Conservation (phyloP, 2,888 invertebrate species). For the Xestia xanthographa region DNA sequence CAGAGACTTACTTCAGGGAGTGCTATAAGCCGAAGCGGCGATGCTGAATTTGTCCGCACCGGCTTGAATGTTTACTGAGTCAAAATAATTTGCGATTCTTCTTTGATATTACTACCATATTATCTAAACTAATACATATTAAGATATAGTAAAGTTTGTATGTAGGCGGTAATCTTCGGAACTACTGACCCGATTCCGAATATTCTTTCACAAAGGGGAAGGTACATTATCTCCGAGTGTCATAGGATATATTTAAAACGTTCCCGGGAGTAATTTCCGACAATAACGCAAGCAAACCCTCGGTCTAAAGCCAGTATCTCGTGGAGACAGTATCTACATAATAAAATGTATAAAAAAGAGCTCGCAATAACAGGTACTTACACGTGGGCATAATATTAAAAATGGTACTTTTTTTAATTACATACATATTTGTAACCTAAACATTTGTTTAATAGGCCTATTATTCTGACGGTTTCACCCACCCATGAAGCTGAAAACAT, state of each 20-base stretch:
- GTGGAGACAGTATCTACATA: too few species aligned
- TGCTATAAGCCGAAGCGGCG: neutral
- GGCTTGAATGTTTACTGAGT: neutral
- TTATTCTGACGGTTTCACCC: neutral
- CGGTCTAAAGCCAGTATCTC: neutral
- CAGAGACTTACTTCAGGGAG: neutral
- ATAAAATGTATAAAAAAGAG: neutral
- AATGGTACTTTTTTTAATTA: neutral
- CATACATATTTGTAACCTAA: neutral
- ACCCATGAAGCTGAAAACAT: slow-evolving; percentile 1
- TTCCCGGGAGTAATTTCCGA: neutral
- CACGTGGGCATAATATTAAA: neutral
- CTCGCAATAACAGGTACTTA: neutral
- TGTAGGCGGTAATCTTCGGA: neutral
- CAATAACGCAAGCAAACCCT: neutral
- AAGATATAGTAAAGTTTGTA: neutral
- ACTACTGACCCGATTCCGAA: neutral
- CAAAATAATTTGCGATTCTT: neutral
- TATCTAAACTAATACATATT: neutral
- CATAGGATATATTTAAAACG: neutral
- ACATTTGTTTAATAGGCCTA: neutral
- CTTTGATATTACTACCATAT: neutral
- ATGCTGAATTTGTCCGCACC: neutral
- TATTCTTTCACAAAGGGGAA: neutral
- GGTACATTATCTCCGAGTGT: neutral